Base-by-base conservation (phyloP, 1,140 invertebrate genomes). In the Ruditapes philippinarum region DNA sequence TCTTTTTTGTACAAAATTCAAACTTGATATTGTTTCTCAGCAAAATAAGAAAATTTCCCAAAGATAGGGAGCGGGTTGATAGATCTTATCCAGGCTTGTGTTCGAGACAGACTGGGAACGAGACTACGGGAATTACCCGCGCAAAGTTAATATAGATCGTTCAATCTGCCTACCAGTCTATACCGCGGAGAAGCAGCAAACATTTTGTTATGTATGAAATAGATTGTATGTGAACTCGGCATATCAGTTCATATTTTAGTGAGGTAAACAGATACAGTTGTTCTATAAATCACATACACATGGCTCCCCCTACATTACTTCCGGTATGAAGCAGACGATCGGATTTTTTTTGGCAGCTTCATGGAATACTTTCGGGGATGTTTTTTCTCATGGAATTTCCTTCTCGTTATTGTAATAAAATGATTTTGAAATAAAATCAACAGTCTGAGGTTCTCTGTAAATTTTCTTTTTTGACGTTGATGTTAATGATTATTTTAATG, bases 211-310 rank as follows among this genome's bases (percentile, higher is more conserved):
- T 73, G 68, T 40, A 45, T 73, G 42, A 73, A 73, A 73, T 73
- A 73, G 40, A 42, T 42, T 42, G 36, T 42, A 73, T 42, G 68
- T 73, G 68, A 73, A 73, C 68, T 73, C 28, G 17, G 40, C 12
- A 45, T 73, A 73, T 73, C 40, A 42, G 68, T 73, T 73, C 36
- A 42, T 73, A 73, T 73, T 73, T 73, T 73, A 45, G 22, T 40
- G 68, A 68, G n/a, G 68, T 73, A 42, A 73, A 73, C 36, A 40
- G 68, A 73, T 73, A 73, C 68, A 42, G 68, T 73, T 73, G 68
- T 42, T 65, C 12, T 42, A 73, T 73, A 73, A 73, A 73, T 45
- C 68, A 45, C 28, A n/a, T 45, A 73, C 68, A 73, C n/a, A 73
- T 73, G 68, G 68, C 68, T 73, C 68, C 68, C n/a, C 3, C 14